Base-by-base conservation (phyloP, 2,888 invertebrate genomes). In the Microctonus brassicae region DNA sequence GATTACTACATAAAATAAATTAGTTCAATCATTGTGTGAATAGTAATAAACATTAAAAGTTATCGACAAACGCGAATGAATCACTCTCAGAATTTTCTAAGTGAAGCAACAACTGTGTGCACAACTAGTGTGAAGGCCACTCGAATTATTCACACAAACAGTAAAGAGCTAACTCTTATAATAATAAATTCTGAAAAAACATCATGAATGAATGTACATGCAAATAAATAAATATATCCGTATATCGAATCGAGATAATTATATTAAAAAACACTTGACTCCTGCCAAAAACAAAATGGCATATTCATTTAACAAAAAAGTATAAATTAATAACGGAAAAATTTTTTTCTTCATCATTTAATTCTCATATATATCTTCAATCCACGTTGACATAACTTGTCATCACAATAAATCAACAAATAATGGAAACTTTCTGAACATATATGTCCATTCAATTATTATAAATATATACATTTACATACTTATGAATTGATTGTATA, bases 81-180 rank as follows among this genome's bases (percentile, higher is more conserved):
- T 47, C 55, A 55, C n/a, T 55, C 55, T 24, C 10, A 6, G n/a
- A 10, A 55, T 55, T 55, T 55, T 55, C 55, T 26, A 55, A n/a
- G 24, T 55, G 47, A 47, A 47, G 47, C n/a, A n/a, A n/a, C n/a
- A n/a, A n/a, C 39, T n/a, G 5, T 39, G 39, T 4, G 4, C 20
- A 7, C 47, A 7, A 20, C 17, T 47, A 17, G 17, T 20, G 29
- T 42, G 55, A 26, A 55, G 55, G 55, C 55, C 55, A 22, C 55
- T 24, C 55, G 55, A 55, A 55, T 55, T 55, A n/a, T 26, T 24
- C 55, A 13, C 24, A 7, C 55, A 55, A 55, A 55, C 26, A 47
- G n/a, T n/a, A n/a, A n/a, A n/a, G n/a, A n/a, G n/a, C n/a, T n/a
- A n/a, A n/a, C n/a, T n/a, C n/a, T 4, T 17, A n/a, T 47, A 3